Evolutionary conservation across 1,140 invertebrate genomes (phyloP).

Genomic region (Drosophila melanica): DNA sequence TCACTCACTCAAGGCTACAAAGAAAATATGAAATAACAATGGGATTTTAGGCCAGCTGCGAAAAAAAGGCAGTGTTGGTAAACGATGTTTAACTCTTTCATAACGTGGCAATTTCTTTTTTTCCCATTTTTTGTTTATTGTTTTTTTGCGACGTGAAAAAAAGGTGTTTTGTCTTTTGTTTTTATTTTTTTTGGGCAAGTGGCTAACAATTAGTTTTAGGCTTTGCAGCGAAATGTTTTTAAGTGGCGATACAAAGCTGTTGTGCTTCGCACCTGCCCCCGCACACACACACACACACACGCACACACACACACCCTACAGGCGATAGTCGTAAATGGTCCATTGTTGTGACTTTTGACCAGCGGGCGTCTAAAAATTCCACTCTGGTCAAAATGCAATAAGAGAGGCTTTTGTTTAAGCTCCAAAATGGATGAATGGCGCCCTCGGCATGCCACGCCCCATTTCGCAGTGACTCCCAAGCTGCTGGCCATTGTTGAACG

Average conservation of each 20-base stretch:
- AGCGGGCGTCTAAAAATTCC: constrained; percentile 1
- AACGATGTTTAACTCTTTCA: constrained; percentile 19
- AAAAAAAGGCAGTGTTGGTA: constrained; percentile 8
- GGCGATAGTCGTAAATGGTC: constrained; percentile 8
- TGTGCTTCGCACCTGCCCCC: not conserved
- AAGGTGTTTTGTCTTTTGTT: constrained; percentile 3
- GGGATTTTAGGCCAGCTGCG: not conserved
- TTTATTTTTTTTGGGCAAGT: constrained; percentile 8
- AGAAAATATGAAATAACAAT: not conserved
- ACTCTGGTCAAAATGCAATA: constrained; percentile 12
- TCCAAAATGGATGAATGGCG: constrained; percentile 9
- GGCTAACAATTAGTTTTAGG: constrained; percentile 32
- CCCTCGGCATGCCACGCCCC: not conserved
- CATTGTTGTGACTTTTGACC: constrained; percentile 29
- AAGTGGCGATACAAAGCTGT: constrained; percentile 13
- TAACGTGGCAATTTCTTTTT: constrained; percentile 9
- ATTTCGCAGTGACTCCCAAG: not conserved
- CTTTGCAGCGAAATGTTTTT: constrained; percentile 17
- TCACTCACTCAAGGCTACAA: not conserved
- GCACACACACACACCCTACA: not conserved
- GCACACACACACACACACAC: not conserved
- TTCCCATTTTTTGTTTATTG: not conserved
- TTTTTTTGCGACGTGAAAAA: not conserved
- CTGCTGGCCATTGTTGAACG: constrained; percentile 17
- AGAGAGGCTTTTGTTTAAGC: constrained; percentile 22